Conservation (phyloP, 2,888 invertebrate genomes). For the Cotesia congregata region DNA sequence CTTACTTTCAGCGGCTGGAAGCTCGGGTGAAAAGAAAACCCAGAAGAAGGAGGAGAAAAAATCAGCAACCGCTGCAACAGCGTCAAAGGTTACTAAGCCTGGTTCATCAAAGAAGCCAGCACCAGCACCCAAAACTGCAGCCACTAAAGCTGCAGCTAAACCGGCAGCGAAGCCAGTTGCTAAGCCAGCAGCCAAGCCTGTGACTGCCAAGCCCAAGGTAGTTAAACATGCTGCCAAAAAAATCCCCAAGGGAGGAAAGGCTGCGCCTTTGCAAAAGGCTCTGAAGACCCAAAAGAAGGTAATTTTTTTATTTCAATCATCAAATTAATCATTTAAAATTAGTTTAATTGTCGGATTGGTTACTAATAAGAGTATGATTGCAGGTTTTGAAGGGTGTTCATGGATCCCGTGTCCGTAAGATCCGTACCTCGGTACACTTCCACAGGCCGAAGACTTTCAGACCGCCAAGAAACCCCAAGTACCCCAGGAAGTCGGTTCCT, state of each 20-base stretch:
- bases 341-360: conserved; percentile 4
- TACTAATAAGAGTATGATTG: neutral
- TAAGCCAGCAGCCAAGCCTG: conserved; percentile 62
- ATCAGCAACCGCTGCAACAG: conserved; percentile 63
- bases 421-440: conserved; percentile 97
- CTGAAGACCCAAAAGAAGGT: conserved; percentile 90
- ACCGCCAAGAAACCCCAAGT: conserved; percentile 92
- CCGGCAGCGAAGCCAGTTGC: conserved; percentile 56
- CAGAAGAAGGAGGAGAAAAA: conserved; percentile 74
- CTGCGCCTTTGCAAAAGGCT: conserved; percentile 81
- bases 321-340: neutral
- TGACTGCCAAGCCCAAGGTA: conserved; percentile 69
- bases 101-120: conserved; percentile 44
- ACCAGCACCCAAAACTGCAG: conserved; percentile 51
- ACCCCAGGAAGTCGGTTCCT: conserved; percentile 94
- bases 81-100: conserved; percentile 65
- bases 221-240: conserved; percentile 71
- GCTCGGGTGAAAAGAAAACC: conserved; percentile 71
- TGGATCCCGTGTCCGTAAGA: conserved; percentile 89
- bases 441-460: conserved; percentile 93
- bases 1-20: conserved; percentile 68
- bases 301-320: conserved; percentile 1
- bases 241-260: conserved; percentile 69
- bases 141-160: conserved; percentile 58
- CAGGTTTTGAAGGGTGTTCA: conserved; percentile 92